A percentile compares a stretch with the other conserved stretches of the same genome.
Conservation (phyloP, 2,888 invertebrate species). For the Heliconius ismenius region DNA sequence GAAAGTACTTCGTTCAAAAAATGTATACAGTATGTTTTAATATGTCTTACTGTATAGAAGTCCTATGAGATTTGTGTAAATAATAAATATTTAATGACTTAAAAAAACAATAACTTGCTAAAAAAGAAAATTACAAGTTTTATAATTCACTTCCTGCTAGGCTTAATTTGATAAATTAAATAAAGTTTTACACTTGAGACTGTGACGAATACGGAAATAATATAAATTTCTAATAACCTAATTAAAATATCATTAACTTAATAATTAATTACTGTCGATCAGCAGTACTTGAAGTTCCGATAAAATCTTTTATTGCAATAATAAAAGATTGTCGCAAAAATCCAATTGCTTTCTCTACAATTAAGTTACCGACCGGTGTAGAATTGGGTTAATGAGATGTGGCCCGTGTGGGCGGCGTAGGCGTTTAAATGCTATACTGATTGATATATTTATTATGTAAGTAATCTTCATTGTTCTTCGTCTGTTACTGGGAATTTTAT, state of each 20-base stretch:
- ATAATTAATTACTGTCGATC: not conserved
- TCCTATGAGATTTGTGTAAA: not conserved
- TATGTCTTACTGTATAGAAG: not conserved
- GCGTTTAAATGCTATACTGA: slow-evolving; percentile 28
- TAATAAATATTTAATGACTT: not conserved
- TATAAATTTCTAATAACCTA: not conserved
- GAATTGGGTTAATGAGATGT: slow-evolving; percentile 43
- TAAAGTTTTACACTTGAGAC: not conserved
- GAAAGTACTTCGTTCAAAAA: not conserved
- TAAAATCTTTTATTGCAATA: slow-evolving; percentile 23
- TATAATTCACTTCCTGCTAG: not conserved
- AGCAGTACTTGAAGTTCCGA: slow-evolving; percentile 12
- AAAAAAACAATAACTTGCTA: too few species aligned
- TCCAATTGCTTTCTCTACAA: slow-evolving; percentile 41
- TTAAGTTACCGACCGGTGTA: slow-evolving; percentile 39
- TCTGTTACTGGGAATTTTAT: not conserved
- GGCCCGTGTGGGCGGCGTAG: slow-evolving; percentile 29
- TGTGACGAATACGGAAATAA: not conserved
- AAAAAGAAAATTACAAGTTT: too few species aligned
- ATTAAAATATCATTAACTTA: not conserved
- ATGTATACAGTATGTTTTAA: not conserved
- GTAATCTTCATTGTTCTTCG: not conserved
- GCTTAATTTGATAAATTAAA: too few species aligned
- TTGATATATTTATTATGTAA: slow-evolving; percentile 10
- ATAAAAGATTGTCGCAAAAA: slow-evolving; percentile 31